phyloP scores from a whole-genome alignment of 2,888 invertebrate species.

The Gastracanthus pulcherrimus region DNA sequence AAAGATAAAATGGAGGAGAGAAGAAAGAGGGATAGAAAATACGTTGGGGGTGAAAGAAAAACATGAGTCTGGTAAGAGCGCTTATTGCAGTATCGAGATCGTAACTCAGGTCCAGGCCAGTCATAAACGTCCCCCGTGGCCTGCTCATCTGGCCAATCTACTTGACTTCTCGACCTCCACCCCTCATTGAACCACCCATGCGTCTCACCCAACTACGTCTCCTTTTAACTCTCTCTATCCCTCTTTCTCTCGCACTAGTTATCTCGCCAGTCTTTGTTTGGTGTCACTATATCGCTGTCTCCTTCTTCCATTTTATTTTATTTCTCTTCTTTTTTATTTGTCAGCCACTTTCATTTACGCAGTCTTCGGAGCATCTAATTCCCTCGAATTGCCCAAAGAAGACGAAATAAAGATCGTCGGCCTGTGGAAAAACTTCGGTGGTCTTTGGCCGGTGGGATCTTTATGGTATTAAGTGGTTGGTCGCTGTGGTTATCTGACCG shows the following conservation, averaged over 20 bases:
- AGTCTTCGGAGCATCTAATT: slow-evolving; percentile 2
- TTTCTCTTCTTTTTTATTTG: slow-evolving; percentile 8
- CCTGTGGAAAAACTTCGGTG: neutral
- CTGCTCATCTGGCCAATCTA: slow-evolving; percentile 44
- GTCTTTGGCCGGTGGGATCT: neutral
- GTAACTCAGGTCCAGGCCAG: slow-evolving; percentile 72
- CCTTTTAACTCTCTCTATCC: slow-evolving; percentile 20
- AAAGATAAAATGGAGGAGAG: no score
- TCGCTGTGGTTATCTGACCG: no score
- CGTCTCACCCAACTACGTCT: slow-evolving; percentile 44
- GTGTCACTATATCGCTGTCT: neutral
- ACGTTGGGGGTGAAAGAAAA: slow-evolving; percentile 56
- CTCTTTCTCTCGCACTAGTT: no score
- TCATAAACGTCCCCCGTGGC: slow-evolving; percentile 73
- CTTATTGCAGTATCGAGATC: slow-evolving; percentile 76
- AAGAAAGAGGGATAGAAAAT: slow-evolving; percentile 11
- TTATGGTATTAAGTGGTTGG: no score
- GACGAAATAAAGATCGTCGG: neutral
- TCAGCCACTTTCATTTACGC: neutral
- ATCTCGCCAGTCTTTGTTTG: neutral
- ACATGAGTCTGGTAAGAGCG: slow-evolving; percentile 71
- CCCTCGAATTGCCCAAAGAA: slow-evolving; percentile 1
- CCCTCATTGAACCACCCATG: slow-evolving; percentile 35
- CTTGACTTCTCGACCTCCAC: slow-evolving; percentile 42
- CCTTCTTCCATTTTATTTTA: slow-evolving; percentile 9